These are phyloP conservation scores for Cerastis rubricosa DNA, from an alignment of 2,888 invertebrate genomes.

Conservation along the genomic window DNA sequence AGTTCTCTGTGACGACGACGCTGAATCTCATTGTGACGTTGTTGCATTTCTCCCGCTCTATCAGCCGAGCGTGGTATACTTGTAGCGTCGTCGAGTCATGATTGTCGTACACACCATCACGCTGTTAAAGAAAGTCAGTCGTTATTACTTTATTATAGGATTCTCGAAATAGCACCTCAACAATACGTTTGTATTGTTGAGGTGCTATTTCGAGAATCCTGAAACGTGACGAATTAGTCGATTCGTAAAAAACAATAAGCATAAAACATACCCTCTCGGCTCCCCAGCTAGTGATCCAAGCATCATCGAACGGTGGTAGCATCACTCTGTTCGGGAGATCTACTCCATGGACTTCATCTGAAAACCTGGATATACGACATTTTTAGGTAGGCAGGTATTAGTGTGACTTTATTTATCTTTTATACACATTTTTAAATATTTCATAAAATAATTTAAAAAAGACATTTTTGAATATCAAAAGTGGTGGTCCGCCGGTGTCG, in stretches of 20 bases:
- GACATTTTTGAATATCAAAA: too few species aligned
- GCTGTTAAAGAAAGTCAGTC: slow-evolving; percentile 69
- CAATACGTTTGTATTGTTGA: too few species aligned
- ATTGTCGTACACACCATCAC: slow-evolving; percentile 80
- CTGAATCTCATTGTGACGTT: slow-evolving; percentile 83
- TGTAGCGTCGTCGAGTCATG: slow-evolving; percentile 73
- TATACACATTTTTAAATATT: too few species aligned
- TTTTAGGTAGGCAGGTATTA: not conserved
- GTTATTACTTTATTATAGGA: not conserved
- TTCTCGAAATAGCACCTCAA: not conserved
- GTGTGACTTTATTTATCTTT: too few species aligned
- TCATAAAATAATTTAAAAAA: too few species aligned
- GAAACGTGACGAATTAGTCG: too few species aligned
- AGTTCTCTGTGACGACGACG: slow-evolving; percentile 79
- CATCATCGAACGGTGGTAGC: slow-evolving; percentile 84
- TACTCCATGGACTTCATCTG: slow-evolving; percentile 77
- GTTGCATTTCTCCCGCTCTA: slow-evolving; percentile 79
- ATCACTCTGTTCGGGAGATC: slow-evolving; percentile 84
- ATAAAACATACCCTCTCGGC: slow-evolving; percentile 76
- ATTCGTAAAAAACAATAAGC: not conserved
- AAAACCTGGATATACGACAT: slow-evolving; percentile 75
- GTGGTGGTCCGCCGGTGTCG: too few species aligned
- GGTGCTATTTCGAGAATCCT: too few species aligned
- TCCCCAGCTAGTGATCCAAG: slow-evolving; percentile 86
- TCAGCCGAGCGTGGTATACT: slow-evolving; percentile 77